Percentiles rank a stretch among this genome's conserved stretches.
Evolutionary conservation across 2,113 vertebrate genomes (phyloP).

Genomic region (Phalacrocorax carbo): DNA sequence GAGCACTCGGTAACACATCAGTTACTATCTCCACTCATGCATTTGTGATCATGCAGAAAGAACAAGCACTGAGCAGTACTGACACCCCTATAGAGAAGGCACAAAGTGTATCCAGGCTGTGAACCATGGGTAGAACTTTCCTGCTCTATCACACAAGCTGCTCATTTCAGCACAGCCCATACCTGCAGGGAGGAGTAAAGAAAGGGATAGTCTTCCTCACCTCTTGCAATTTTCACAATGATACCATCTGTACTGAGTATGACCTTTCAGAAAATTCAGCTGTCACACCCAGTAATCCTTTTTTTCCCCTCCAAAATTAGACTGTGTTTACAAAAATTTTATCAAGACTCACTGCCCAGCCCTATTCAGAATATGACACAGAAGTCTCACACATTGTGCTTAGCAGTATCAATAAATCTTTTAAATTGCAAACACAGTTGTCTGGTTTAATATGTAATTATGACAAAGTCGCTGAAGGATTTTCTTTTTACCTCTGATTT

Average conservation of each 20-base stretch:
- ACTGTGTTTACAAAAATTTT: not conserved
- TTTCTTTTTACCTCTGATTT: slow-evolving; percentile 72
- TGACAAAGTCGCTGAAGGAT: not conserved
- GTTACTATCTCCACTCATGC: not conserved
- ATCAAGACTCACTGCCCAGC: not conserved
- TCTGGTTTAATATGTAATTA: not conserved
- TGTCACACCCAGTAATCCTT: not conserved
- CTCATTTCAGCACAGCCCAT: not conserved
- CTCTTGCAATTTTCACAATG: not conserved
- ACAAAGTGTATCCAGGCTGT: not conserved
- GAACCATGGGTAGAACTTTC: not conserved
- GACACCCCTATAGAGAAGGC: not conserved
- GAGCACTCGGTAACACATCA: not conserved
- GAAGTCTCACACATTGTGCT: too few relatives aligned
- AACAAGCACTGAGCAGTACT: not conserved
- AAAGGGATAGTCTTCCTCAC: not conserved
- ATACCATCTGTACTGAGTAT: not conserved
- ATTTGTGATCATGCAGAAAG: not conserved
- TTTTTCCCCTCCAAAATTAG: not conserved
- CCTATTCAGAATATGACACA: not conserved
- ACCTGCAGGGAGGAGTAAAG: not conserved
- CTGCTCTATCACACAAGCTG: not conserved
- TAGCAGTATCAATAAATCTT: not conserved
- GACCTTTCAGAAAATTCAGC: not conserved
- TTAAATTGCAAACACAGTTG: not conserved